Base-by-base conservation (phyloP, 2,888 invertebrate genomes). In the Caenorhabditis virilis region DNA sequence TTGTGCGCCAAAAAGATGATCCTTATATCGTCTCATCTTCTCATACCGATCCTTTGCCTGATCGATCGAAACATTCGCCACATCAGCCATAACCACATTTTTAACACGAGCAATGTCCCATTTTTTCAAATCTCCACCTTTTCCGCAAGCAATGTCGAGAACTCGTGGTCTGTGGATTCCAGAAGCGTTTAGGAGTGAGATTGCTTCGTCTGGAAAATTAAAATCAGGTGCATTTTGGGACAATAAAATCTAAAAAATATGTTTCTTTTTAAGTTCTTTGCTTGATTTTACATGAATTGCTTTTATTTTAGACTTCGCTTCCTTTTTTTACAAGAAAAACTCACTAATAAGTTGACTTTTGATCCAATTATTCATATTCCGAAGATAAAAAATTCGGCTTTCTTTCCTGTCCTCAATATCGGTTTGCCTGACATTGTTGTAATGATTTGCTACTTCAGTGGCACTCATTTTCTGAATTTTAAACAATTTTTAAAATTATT, bases 281-380 rank as follows among this genome's bases (percentile, higher is more conserved):
- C n/a, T n/a, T n/a, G n/a, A n/a, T 39, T 51, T 45, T 39, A 33
- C n/a, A n/a, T n/a, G n/a, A n/a, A n/a, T n/a, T n/a, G n/a, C n/a
- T n/a, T n/a, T n/a, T n/a, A n/a, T 30, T 11, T 53, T 1, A 9
- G 18, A 55, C 7, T 30, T 20, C 2, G 27, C 7, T 38, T 45
- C 43, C 18, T 1, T 2, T 15, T 23, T 7, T 25, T n/a, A 18
- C 23, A 23, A 39, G 20, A 27, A 53, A 50, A 49, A 78, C 85
- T 91, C 89, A 88, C 91, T 89, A 78, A 99, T 95, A 0, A 95
- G 87, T 87, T 93, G 91, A 84, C 92, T 92, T 86, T 98, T 99
- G 15, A 95, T 89, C 97, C 97, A 99, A 85, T 99, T 98, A 85
- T 99, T 98, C 83, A 97, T 95, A 85, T 95, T 98, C 73, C 98